Evolutionary conservation across 2,113 vertebrate species (phyloP), one percentile per base, ranked within the genome.

Genomic region (Bothrops jararaca): DNA sequence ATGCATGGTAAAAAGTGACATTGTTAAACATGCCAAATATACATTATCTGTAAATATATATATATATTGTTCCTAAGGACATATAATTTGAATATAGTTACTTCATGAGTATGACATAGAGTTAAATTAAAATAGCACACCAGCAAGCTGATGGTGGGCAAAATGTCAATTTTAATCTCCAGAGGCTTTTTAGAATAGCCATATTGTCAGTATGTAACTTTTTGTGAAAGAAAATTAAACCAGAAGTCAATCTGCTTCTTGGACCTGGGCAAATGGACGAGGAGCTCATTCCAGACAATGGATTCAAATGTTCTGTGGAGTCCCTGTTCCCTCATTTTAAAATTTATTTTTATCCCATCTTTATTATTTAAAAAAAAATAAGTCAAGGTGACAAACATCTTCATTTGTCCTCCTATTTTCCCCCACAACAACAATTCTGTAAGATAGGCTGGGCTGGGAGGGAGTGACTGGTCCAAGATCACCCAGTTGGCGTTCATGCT

Each of bases 91-190:
- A 8, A 24, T 8, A 23, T 89, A 34, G 29, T 50, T 91, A 0
- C 13, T 0, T 42, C n/a, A 64, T 22, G 0, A 3, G 0, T 12
- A 13, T 6, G 4, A n/a, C 69, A 74, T 34, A 39, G 15, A 74
- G 13, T 39, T 34, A 39, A 39, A 74, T 69, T 69, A 69, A 74
- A 74, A 39, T 74, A 74, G 69, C 69, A 39, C n/a, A 74, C 15
- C n/a, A 74, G 69, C 69, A 74, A 74, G 13, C 34, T 74, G n/a
- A 34, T 39, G 69, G n/a, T 34, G n/a, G 54, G 39, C n/a, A 74
- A 74, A 39, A 74, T 74, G n/a, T 74, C 69, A 39, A 7, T 74
- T 20, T 74, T 74, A 34, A 18, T 74, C n/a, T 74, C 69, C 69
- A 74, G n/a, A 39, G n/a, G 69, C 2, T 20, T 39, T 74, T 74